Evolutionary conservation across 1,140 invertebrate species (phyloP), one percentile per base, ranked within the genome.

Genomic region (Drosophila sulfurigaster): DNA sequence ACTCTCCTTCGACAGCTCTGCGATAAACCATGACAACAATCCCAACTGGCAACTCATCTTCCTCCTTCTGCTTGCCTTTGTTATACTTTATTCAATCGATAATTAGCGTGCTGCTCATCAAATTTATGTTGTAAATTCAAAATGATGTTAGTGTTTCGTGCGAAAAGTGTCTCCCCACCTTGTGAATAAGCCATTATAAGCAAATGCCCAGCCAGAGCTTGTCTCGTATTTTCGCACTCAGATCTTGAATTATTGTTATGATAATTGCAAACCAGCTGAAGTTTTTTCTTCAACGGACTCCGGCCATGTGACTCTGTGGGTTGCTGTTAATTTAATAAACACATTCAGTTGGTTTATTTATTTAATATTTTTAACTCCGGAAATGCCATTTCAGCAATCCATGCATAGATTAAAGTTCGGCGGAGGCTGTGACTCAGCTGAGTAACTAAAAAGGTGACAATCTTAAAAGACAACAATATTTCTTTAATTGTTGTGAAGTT

Each of bases 191-290:
- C 74, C 80, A 65, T 15, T 30, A 16, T 4, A 58, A 11, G 54
- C n/a, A 16, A 5, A 25, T 32, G 57, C 35, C 20, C 49, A 15
- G 15, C 20, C 49, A 15, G 15, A 7, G 35, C 28, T 41, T 60
- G 63, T 28, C 76, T 77, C 82, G 71, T 79, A 78, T 75, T 65
- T 76, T 59, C 32, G 35, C 52, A 70, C 78, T 68, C 70, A 70
- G 78, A 76, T 78, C 85, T 89, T 89, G 58, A 89, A 85, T 76
- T 89, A 89, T 89, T 89, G 85, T 89, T 89, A 89, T 85, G 85
- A 89, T 89, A 89, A 89, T 89, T 89, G 78, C 59, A 46, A 41
- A 8, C 32, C 60, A 57, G 60, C 51, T 48, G 6, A 46, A 56
- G 8, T 41, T 52, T 3, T 15, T 11, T 38, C 7, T 15, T 35